A percentile compares a stretch with the other conserved stretches of the same genome.
Conservation (phyloP, 1,140 invertebrate species). For the Pentalonia nigronervosa region DNA sequence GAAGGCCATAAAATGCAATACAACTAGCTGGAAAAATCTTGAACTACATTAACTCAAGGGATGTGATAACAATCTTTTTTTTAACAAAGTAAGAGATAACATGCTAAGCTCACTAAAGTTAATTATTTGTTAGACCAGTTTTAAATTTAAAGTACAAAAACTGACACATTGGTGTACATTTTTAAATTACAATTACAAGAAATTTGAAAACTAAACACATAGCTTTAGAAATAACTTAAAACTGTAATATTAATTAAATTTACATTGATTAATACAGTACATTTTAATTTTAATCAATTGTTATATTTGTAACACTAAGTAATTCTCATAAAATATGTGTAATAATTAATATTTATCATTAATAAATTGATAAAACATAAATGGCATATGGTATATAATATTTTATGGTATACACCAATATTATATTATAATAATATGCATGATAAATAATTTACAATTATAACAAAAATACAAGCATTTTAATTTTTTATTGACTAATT, state of each 20-base stretch:
- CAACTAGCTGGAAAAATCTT: slow-evolving; percentile 18
- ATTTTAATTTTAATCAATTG: background rate
- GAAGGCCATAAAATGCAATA: background rate
- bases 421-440: too few relatives aligned
- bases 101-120: background rate
- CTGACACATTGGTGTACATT: background rate
- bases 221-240: background rate
- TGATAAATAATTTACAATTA: background rate
- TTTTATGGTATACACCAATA: too few relatives aligned
- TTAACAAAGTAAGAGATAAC: slow-evolving; percentile 2
- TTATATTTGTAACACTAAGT: background rate
- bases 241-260: background rate
- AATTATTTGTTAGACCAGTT: slow-evolving; percentile 18
- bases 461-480: background rate
- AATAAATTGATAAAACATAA: too few relatives aligned
- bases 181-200: background rate
- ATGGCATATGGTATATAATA: too few relatives aligned
- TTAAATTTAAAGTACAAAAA: slow-evolving; percentile 12
- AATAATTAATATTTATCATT: background rate
- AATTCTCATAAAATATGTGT: background rate
- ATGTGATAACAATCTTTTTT: slow-evolving; percentile 11
- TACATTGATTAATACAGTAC: background rate
- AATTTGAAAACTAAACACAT: background rate
- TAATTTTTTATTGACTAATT: slow-evolving; percentile 15
- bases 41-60: slow-evolving; percentile 43